phyloP scores from a whole-genome alignment of 2,797 vertebrate species.

The Enteromius fasciolatus region DNA sequence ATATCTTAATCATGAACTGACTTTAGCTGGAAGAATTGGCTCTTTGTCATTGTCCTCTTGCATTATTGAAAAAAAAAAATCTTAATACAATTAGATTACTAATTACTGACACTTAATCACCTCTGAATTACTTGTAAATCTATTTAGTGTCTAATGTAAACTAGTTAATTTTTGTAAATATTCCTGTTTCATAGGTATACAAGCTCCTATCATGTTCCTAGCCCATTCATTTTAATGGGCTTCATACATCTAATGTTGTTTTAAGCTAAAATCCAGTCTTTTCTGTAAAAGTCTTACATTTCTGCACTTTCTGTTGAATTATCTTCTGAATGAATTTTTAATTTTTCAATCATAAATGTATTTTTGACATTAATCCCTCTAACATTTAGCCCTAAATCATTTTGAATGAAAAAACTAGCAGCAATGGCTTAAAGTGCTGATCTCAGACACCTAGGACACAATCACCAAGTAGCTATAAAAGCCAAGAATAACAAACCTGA shows the following conservation, averaged over 20 bases:
- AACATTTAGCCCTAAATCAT: neutral
- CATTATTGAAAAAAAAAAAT: neutral
- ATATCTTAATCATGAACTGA: neutral
- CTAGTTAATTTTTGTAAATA: neutral
- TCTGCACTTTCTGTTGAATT: neutral
- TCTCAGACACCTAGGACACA: too few species aligned
- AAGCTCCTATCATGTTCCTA: neutral
- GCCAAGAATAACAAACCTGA: neutral
- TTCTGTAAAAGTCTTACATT: neutral
- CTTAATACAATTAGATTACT: neutral
- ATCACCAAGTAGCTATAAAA: neutral
- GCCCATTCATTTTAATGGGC: neutral
- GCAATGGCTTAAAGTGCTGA: neutral
- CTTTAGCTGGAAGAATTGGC: neutral
- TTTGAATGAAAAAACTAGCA: neutral
- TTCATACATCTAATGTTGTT: neutral
- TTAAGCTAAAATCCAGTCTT: neutral
- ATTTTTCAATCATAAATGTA: neutral
- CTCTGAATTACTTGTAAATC: neutral
- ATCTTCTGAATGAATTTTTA: too few species aligned
- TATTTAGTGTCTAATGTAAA: neutral
- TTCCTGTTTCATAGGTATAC: neutral
- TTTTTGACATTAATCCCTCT: neutral
- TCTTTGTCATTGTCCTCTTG: neutral
- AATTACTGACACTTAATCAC: neutral